Percentiles rank a stretch among this genome's conserved stretches.
Conservation (phyloP, 2,797 vertebrate genomes). For the Scleropages formosus region DNA sequence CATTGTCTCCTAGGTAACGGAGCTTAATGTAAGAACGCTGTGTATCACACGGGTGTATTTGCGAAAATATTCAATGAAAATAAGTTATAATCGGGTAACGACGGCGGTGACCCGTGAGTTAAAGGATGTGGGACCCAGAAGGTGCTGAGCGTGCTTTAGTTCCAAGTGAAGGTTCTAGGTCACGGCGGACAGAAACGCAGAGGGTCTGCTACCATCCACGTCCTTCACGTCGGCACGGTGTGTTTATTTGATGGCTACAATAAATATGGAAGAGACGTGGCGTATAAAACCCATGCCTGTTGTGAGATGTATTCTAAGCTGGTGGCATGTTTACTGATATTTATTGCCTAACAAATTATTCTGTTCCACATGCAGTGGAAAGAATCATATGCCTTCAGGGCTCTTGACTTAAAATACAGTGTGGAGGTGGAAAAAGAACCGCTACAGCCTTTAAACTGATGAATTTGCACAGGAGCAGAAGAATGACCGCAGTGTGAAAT, state of each 20-base stretch:
- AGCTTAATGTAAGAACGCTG: background rate
- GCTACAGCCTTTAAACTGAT: background rate
- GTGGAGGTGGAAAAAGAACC: background rate
- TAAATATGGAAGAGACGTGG: background rate
- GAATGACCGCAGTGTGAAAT: too few species aligned
- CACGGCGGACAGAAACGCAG: too few species aligned
- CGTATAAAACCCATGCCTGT: too few species aligned
- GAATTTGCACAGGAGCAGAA: background rate
- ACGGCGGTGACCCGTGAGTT: background rate
- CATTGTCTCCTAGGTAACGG: background rate
- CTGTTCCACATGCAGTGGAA: background rate
- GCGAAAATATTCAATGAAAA: too few species aligned
- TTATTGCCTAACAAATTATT: slow-evolving; percentile 14
- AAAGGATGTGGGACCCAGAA: background rate
- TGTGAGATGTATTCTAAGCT: background rate
- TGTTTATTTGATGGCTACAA: background rate
- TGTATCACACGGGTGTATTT: too few species aligned
- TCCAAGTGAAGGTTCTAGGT: too few species aligned
- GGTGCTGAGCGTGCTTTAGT: too few species aligned
- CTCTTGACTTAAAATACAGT: background rate
- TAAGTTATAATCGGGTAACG: too few species aligned
- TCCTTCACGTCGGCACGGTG: too few species aligned
- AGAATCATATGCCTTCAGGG: background rate
- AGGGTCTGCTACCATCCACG: too few species aligned
- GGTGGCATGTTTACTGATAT: background rate